Evolutionary conservation across 2,888 invertebrate genomes (phyloP).

Genomic region (Hemicrepidius hirtus): DNA sequence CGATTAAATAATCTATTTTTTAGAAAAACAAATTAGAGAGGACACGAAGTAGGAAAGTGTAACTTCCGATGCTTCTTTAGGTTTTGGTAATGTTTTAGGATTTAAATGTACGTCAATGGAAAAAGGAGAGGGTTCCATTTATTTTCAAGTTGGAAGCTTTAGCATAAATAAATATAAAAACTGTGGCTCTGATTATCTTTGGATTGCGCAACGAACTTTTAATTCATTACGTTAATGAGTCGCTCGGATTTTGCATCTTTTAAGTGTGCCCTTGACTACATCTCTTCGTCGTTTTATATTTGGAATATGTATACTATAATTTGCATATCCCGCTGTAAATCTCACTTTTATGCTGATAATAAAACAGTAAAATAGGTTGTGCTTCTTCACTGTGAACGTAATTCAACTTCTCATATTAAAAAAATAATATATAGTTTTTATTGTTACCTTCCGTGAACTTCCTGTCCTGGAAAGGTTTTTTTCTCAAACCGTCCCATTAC

Average conservation of each 20-base stretch:
- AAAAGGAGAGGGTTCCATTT: constrained; percentile 12
- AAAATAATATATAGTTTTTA: constrained; percentile 41
- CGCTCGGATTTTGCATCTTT: constrained; percentile 46
- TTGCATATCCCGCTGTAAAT: constrained; percentile 16
- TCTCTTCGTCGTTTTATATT: constrained; percentile 32
- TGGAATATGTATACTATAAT: constrained; percentile 30
- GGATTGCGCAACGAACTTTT: constrained; percentile 35
- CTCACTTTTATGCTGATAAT: constrained; percentile 8
- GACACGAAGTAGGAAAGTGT: not conserved
- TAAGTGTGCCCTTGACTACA: constrained; percentile 41
- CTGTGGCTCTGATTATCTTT: constrained; percentile 23
- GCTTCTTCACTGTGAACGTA: constrained; percentile 18
- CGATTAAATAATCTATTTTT: too few relatives aligned
- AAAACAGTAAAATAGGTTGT: constrained; percentile 1
- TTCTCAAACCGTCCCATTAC: constrained; percentile 57
- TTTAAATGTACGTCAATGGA: constrained; percentile 2
- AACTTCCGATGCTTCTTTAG: not conserved
- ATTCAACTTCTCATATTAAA: constrained; percentile 15
- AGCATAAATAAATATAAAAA: constrained; percentile 39
- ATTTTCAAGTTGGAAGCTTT: constrained; percentile 10
- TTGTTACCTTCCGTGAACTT: constrained; percentile 51
- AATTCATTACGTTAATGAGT: constrained; percentile 58
- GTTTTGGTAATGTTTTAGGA: not conserved
- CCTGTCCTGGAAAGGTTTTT: constrained; percentile 54
- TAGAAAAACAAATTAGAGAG: too few relatives aligned